Evolutionary conservation across 2,113 vertebrate species (phyloP).

Genomic region (Gasterosteus nipponicus): DNA sequence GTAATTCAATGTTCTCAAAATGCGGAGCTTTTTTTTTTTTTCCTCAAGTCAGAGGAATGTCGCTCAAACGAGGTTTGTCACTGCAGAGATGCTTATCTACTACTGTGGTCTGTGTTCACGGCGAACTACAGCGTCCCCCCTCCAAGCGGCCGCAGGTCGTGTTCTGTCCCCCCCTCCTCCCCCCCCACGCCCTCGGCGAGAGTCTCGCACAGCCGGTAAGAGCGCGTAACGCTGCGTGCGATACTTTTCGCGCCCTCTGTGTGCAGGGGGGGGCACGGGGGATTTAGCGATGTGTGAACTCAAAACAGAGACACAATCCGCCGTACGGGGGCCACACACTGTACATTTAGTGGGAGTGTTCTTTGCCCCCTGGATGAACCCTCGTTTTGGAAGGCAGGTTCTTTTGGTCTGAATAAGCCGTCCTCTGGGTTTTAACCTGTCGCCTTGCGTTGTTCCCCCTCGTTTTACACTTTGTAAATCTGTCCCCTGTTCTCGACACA

Average conservation of each 20-base stretch:
- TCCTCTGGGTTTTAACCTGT: conserved; percentile 48
- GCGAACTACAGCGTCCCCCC: conserved; percentile 6
- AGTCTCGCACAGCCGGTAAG: conserved; percentile 36
- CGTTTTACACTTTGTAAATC: conserved; percentile 52
- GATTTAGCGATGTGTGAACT: conserved; percentile 70
- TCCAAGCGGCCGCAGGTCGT: conserved; percentile 40
- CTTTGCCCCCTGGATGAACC: conserved; percentile 63
- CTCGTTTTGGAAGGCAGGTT: conserved; percentile 31
- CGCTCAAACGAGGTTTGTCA: conserved; percentile 19
- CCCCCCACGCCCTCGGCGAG: conserved; percentile 29
- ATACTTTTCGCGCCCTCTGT: conserved; percentile 63
- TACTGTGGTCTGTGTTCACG: conserved; percentile 33
- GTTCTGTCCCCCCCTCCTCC: conserved; percentile 27
- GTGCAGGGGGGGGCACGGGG: conserved; percentile 50
- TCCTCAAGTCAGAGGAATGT: conserved; percentile 14
- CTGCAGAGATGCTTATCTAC: conserved; percentile 24
- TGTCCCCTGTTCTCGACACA: conserved; percentile 36
- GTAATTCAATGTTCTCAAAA: background rate
- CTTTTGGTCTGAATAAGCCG: conserved; percentile 35
- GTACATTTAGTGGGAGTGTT: background rate
- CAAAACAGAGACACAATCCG: conserved; percentile 70
- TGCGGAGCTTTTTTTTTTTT: background rate
- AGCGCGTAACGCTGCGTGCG: conserved; percentile 48
- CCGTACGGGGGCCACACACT: conserved; percentile 35
- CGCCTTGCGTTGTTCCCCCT: conserved; percentile 56